phyloP scores from a whole-genome alignment of 1,140 invertebrate genomes.

The Tetramorium simillimum region DNA sequence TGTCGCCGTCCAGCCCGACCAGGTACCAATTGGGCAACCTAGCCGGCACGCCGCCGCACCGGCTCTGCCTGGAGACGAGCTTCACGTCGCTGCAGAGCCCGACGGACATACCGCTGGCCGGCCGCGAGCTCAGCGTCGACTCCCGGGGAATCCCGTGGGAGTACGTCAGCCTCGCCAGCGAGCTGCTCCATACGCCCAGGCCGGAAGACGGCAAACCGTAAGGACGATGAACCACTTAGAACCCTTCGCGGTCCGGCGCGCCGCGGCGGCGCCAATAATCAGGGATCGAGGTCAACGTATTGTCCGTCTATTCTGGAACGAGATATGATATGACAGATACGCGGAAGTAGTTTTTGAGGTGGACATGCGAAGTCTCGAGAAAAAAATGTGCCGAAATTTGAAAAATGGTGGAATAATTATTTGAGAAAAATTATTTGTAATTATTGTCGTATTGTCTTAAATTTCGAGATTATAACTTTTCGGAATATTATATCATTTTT shows the following conservation, averaged over 20 bases:
- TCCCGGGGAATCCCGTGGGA: slow-evolving; percentile 83
- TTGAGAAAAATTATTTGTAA: too few relatives aligned
- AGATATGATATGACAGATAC: too few relatives aligned
- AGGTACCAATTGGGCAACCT: slow-evolving; percentile 58
- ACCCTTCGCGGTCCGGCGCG: slow-evolving; percentile 10
- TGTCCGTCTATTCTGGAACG: too few relatives aligned
- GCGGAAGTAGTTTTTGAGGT: too few relatives aligned
- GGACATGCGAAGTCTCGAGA: too few relatives aligned
- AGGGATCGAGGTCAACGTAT: neutral
- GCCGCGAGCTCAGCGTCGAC: slow-evolving; percentile 82
- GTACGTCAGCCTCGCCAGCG: slow-evolving; percentile 82
- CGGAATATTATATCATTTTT: too few relatives aligned
- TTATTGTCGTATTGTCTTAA: too few relatives aligned
- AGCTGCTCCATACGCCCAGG: slow-evolving; percentile 80
- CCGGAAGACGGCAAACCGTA: slow-evolving; percentile 78
- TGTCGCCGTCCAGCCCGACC: slow-evolving; percentile 80
- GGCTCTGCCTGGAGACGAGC: slow-evolving; percentile 91
- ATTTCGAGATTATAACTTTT: too few relatives aligned
- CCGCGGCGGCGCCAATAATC: neutral
- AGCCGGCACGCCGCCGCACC: slow-evolving; percentile 86
- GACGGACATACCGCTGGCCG: slow-evolving; percentile 80
- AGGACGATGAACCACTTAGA: slow-evolving; percentile 58
- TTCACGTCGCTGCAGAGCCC: slow-evolving; percentile 89
- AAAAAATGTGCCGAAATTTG: too few relatives aligned
- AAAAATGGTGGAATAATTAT: too few relatives aligned